Evolutionary conservation across 2,113 vertebrate genomes (phyloP).

Genomic region (Burhinus bistriatus): DNA sequence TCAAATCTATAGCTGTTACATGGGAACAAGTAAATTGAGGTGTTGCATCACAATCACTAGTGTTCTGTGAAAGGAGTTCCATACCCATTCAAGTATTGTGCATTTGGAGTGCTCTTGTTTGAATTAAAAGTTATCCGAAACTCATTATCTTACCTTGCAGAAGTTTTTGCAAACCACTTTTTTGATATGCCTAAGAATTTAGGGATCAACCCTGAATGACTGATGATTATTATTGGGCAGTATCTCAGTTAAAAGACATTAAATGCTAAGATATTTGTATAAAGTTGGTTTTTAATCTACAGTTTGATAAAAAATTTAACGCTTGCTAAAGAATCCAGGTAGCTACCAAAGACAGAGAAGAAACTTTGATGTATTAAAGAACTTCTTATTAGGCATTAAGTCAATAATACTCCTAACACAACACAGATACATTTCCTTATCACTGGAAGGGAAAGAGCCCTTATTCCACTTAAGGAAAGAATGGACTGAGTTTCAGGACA

Average conservation of each 20-base stretch:
- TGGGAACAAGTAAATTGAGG: neutral
- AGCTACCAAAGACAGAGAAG: neutral
- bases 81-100: neutral
- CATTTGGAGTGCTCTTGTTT: neutral
- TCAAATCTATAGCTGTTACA: neutral
- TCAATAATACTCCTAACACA: neutral
- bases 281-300: neutral
- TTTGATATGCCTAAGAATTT: neutral
- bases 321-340: neutral
- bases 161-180: neutral
- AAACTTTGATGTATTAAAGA: neutral
- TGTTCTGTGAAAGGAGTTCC: neutral
- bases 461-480: neutral
- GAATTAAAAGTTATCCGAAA: neutral
- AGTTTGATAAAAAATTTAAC: neutral
- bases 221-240: neutral
- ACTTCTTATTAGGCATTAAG: neutral
- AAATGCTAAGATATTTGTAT: neutral
- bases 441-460: neutral
- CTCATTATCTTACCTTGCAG: neutral
- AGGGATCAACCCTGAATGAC: neutral
- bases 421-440: neutral
- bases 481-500: neutral
- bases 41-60: neutral
- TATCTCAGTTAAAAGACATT: neutral